Evolutionary conservation across 1,140 invertebrate species (phyloP).

Genomic region (Sitodiplosis mosellana): DNA sequence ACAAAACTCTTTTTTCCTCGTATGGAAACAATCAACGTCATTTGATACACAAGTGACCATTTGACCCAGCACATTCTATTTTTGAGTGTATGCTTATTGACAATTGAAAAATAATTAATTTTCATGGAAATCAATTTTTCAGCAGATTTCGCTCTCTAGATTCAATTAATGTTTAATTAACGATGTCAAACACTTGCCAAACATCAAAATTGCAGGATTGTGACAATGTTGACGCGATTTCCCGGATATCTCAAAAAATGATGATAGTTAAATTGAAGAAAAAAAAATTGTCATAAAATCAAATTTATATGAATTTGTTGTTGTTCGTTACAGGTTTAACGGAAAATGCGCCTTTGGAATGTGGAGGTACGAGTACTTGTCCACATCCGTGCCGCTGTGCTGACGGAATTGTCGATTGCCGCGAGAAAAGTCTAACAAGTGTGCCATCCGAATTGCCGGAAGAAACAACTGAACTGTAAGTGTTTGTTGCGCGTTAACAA

Average conservation of each 20-base stretch:
- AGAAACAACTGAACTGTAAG: constrained; percentile 87
- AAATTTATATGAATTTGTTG: too few species aligned
- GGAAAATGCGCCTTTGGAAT: constrained; percentile 46
- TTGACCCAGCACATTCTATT: too few species aligned
- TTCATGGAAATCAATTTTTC: too few species aligned
- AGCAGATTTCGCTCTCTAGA: neutral
- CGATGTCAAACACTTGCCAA: too few species aligned
- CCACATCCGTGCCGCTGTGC: constrained; percentile 82
- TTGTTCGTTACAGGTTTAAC: constrained; percentile 29
- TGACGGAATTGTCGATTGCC: constrained; percentile 87
- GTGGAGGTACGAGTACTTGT: constrained; percentile 68
- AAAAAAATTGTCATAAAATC: too few species aligned
- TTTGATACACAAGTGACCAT: neutral
- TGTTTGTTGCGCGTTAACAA: too few species aligned
- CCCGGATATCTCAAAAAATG: neutral
- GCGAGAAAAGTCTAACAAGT: constrained; percentile 75
- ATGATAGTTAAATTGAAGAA: too few species aligned
- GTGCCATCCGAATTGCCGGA: constrained; percentile 83
- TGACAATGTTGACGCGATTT: too few species aligned
- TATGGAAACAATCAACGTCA: neutral
- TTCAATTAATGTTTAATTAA: too few species aligned
- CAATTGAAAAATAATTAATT: neutral
- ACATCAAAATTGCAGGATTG: too few species aligned
- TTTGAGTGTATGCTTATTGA: too few species aligned
- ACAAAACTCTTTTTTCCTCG: neutral